Evolutionary conservation across 53 echinoderm and acorn worm species (phyloP).

Genomic region (Echinometra lucunter): DNA sequence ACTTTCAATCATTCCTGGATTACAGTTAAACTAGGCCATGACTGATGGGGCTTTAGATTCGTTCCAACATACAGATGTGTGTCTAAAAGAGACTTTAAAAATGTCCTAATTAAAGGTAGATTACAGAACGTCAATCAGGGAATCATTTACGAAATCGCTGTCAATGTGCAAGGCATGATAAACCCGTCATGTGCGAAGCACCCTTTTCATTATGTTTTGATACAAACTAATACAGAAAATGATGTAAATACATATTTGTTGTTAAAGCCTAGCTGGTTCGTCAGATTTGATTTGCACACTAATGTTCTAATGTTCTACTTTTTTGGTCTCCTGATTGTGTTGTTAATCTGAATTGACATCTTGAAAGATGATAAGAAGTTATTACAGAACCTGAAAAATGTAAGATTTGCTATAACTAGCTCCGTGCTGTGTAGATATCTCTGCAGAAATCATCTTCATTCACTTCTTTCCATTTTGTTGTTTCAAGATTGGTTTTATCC

Average conservation of each 20-base stretch:
- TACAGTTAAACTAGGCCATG: constrained; percentile 18
- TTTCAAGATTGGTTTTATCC: background rate
- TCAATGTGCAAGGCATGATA: constrained; percentile 17
- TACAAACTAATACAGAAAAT: background rate
- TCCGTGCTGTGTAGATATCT: background rate
- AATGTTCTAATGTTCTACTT: background rate
- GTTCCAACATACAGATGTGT: constrained; percentile 7
- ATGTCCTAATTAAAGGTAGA: constrained; percentile 22
- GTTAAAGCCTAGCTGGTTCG: background rate
- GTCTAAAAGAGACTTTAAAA: constrained; percentile 29
- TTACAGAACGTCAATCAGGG: background rate
- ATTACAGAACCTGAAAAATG: background rate
- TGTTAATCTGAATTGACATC: background rate
- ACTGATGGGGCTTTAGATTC: background rate
- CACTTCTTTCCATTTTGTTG: background rate
- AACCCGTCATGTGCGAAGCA: background rate
- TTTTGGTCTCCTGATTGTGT: no score
- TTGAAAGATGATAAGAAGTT: background rate
- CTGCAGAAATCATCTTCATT: background rate
- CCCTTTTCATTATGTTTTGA: background rate
- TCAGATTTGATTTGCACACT: background rate
- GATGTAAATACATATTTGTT: constrained; percentile 2
- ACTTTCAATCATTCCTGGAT: constrained; percentile 2
- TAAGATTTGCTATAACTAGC: background rate
- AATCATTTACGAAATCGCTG: background rate